phyloP scores from a whole-genome alignment of 2,797 vertebrate species.

The Selene dorsalis region DNA sequence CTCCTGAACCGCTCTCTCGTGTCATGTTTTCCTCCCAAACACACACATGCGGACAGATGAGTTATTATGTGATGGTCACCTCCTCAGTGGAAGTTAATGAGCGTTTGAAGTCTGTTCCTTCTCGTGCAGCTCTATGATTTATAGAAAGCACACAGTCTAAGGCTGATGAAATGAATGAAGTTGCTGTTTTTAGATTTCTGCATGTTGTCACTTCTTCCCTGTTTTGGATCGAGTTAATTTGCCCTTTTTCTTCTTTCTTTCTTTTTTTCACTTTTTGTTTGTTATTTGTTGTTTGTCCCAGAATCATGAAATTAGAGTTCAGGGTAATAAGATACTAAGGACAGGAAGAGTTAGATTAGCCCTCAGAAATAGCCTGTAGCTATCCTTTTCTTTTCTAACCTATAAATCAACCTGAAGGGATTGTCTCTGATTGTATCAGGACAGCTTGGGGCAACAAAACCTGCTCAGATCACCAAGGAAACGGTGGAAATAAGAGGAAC shows the following conservation, averaged over 20 bases:
- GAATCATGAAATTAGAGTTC: background rate
- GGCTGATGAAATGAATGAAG: too few relatives aligned
- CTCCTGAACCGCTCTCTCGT: too few relatives aligned
- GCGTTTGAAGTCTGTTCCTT: background rate
- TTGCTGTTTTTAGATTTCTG: too few relatives aligned
- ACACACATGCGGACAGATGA: too few relatives aligned
- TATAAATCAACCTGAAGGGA: background rate
- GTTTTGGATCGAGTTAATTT: background rate
- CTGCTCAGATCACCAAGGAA: conserved; percentile 32
- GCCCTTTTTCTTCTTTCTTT: too few relatives aligned
- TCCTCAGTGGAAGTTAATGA: too few relatives aligned
- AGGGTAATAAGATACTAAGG: background rate
- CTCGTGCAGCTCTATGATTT: background rate
- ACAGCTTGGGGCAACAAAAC: background rate
- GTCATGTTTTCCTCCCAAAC: too few relatives aligned
- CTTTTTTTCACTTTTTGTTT: too few relatives aligned
- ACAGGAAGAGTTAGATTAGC: background rate
- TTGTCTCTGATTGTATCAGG: conserved; percentile 6
- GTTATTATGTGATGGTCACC: too few relatives aligned
- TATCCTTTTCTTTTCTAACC: background rate
- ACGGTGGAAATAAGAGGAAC: conserved; percentile 37
- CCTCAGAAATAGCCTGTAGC: background rate
- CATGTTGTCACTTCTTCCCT: background rate
- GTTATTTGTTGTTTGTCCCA: background rate
- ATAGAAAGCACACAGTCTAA: background rate